Percentiles rank a stretch among this genome's conserved stretches.
Conservation (phyloP, 1,140 invertebrate species). For the Drosophila melanica region DNA sequence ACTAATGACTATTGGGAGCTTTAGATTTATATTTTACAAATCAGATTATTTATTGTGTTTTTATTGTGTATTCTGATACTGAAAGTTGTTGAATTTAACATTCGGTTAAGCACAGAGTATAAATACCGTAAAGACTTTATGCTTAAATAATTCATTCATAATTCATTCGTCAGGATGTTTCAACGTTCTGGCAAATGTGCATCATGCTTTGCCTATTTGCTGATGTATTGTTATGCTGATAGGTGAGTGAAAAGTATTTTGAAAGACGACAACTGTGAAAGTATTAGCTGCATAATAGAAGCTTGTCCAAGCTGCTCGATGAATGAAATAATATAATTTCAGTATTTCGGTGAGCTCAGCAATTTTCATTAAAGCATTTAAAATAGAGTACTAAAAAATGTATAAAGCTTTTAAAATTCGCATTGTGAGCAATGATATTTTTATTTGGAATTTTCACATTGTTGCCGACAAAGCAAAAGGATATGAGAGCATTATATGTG, state of each 20-base stretch:
- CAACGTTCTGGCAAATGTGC: constrained; percentile 21
- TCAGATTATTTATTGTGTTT: too few species aligned
- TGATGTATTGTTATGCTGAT: constrained; percentile 25
- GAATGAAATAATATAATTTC: constrained; percentile 12
- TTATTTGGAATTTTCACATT: constrained; percentile 45
- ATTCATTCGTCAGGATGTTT: constrained; percentile 38
- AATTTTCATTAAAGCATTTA: constrained; percentile 31
- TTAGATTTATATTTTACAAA: too few species aligned
- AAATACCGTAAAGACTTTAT: too few species aligned
- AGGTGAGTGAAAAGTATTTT: constrained; percentile 22
- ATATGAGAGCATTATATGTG: constrained; percentile 17
- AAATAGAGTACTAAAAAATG: constrained; percentile 23
- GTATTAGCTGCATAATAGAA: constrained; percentile 4
- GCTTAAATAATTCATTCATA: constrained; percentile 19
- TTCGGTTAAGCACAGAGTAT: neutral
- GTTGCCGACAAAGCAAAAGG: constrained; percentile 40
- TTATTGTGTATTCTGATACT: too few species aligned
- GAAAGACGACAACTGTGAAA: constrained; percentile 6
- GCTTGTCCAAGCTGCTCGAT: neutral
- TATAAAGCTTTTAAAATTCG: constrained; percentile 30
- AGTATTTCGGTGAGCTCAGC: constrained; percentile 15
- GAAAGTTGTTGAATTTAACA: neutral
- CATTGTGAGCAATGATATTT: constrained; percentile 23
- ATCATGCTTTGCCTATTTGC: constrained; percentile 31
- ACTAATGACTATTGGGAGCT: too few species aligned